These are phyloP conservation scores for Penaeus vannamei DNA, from an alignment of 1,140 invertebrate genomes.

Conservation along the genomic window DNA sequence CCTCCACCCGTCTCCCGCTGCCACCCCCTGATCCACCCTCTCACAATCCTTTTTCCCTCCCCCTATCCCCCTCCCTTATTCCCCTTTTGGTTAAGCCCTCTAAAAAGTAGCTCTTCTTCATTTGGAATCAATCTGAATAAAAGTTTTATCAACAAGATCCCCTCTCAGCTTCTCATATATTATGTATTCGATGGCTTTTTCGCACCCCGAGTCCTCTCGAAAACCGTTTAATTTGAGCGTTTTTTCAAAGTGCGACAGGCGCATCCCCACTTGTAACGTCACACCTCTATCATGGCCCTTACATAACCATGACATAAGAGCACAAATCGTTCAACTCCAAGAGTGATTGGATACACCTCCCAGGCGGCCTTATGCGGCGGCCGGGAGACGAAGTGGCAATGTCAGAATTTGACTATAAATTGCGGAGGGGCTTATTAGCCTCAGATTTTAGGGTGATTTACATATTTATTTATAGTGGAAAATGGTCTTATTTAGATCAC, in stretches of 20 bases:
- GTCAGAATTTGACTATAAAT: conserved; percentile 67
- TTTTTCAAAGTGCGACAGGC: conserved; percentile 64
- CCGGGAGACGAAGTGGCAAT: conserved; percentile 63
- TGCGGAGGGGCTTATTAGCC: conserved; percentile 65
- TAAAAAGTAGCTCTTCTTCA: conserved; percentile 64
- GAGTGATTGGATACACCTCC: conserved; percentile 36
- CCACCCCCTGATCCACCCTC: background rate
- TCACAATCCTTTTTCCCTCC: background rate
- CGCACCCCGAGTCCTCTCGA: conserved; percentile 62
- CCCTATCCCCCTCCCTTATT: background rate
- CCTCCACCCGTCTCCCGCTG: conserved; percentile 1
- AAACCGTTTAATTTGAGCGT: conserved; percentile 67
- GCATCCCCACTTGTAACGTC: conserved; percentile 26
- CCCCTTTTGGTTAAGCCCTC: background rate
- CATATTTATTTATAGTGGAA: conserved; percentile 66
- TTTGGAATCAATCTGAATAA: conserved; percentile 67
- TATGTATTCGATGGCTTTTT: conserved; percentile 67
- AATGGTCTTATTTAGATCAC: conserved; percentile 64
- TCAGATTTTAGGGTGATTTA: conserved; percentile 66
- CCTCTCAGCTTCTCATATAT: conserved; percentile 63
- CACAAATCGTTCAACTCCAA: conserved; percentile 45
- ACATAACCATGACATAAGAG: conserved; percentile 39
- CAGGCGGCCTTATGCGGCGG: conserved; percentile 41
- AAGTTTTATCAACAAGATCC: conserved; percentile 65
- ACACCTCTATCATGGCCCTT: conserved; percentile 39